phyloP scores from a whole-genome alignment of 2,888 invertebrate genomes.

The Malachius bipustulatus region DNA sequence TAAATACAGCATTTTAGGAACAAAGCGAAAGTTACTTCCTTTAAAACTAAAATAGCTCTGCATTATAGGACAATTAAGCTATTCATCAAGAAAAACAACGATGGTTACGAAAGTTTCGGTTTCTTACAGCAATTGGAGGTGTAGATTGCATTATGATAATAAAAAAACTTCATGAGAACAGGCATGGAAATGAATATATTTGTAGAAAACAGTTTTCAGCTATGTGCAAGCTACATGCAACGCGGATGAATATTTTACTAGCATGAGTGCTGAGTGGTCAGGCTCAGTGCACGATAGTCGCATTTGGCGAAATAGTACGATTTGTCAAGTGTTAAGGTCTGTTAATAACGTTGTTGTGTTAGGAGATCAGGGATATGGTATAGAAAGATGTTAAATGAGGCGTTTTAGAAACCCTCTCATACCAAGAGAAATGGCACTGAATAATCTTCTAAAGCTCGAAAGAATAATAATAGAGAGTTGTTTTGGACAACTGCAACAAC shows the following conservation, averaged over 20 bases:
- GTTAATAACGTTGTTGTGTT: too few species aligned
- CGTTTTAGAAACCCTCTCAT: too few species aligned
- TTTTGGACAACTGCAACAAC: too few species aligned
- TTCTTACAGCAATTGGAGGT: not conserved
- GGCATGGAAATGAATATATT: constrained; percentile 1
- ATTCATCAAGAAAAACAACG: not conserved
- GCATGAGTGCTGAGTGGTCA: constrained; percentile 12
- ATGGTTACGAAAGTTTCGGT: not conserved
- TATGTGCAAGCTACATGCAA: constrained; percentile 12
- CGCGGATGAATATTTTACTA: constrained; percentile 10
- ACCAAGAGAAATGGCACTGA: too few species aligned
- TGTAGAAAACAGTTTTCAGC: constrained; percentile 5
- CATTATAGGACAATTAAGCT: too few species aligned
- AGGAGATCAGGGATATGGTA: too few species aligned
- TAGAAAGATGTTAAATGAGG: too few species aligned
- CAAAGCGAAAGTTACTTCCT: not conserved
- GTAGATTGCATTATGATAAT: not conserved
- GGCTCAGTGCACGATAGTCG: constrained; percentile 10
- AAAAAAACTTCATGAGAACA: not conserved
- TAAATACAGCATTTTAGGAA: not conserved
- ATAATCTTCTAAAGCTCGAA: too few species aligned
- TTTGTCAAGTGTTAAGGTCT: too few species aligned
- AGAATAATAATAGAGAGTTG: too few species aligned
- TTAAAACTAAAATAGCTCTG: too few species aligned
- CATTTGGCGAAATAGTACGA: too few species aligned